Evolutionary conservation across 2,113 vertebrate genomes (phyloP), one percentile per base, ranked within the genome.

Genomic region (Gadus macrocephalus): DNA sequence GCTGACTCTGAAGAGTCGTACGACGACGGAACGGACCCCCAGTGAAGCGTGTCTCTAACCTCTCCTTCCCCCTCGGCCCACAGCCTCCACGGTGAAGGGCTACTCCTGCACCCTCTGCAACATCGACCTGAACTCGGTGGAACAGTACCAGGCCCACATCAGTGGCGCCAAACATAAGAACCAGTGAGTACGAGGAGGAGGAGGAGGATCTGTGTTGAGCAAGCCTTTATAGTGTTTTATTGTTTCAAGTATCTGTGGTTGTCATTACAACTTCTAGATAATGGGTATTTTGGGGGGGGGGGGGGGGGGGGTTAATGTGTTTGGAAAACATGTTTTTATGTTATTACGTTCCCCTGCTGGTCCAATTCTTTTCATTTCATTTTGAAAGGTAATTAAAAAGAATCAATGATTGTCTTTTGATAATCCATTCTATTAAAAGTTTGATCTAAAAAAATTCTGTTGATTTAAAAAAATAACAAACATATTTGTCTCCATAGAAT

Each of bases 151-250:
- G 83, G 96, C 96, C 83, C 97, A 99, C 71, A 92, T 99, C 92
- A 97, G 94, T 22, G 97, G 97, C 65, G 93, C 96, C 90, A 98
- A 98, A 91, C 97, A 99, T 86, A 97, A 96, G 93, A 97, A 95
- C 86, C 95, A 98, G 97, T 99, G 91, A 91, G 95, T 95, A 49
- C 8, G 14, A 49, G 42, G 8, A 49, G 14, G 12, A 55, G 53
- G 53, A 11, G 16, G 53, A 11, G 2, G 16, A 55, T 2, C 12
- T 1, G 16, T 15, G 53, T 15, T 55, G 5, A 55, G 16, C 12
- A 55, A 15, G 53, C 16, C 12, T 55, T 20, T 5, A 17, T 20
- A 15, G 7, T 17, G 7, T 60, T 60, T 19, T n/a, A 20, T 20
- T n/a, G 17, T 20, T 15, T 15, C 53, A 55, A 16, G 16, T 20